A percentile compares a stretch with the other conserved stretches of the same genome.
phyloP scores from a whole-genome alignment of 2,113 vertebrate genomes.

The Mustela nigripes region DNA sequence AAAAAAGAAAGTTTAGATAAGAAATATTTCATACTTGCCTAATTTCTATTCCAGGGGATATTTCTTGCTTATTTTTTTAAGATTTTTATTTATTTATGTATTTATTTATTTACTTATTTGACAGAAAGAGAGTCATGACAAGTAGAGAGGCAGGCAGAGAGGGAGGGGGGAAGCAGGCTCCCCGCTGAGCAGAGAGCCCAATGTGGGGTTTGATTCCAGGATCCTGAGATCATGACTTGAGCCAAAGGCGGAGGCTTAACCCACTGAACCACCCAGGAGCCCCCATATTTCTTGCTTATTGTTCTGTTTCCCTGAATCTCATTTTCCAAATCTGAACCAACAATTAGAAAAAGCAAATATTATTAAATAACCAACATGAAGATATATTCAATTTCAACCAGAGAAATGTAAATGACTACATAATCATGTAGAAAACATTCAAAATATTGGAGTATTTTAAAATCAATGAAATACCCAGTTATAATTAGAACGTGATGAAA shows the following conservation, averaged over 20 bases:
- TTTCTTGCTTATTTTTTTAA: neutral
- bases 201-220: too few species aligned
- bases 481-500: neutral
- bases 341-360: neutral
- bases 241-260: too few species aligned
- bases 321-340: constrained; percentile 17
- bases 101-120: too few species aligned
- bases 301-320: neutral
- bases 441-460: neutral
- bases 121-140: too few species aligned
- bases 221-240: too few species aligned
- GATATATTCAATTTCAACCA: neutral
- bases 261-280: too few species aligned
- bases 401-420: neutral
- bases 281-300: neutral
- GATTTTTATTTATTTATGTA: too few species aligned
- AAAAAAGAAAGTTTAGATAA: neutral
- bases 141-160: too few species aligned
- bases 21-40: neutral
- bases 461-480: neutral
- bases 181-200: too few species aligned
- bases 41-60: neutral
- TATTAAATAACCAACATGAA: neutral
- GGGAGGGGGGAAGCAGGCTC: too few species aligned
- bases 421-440: neutral